These are phyloP conservation scores for Caenorhabditis doughertyi DNA, from an alignment of 2,888 invertebrate species.

Conservation along the genomic window DNA sequence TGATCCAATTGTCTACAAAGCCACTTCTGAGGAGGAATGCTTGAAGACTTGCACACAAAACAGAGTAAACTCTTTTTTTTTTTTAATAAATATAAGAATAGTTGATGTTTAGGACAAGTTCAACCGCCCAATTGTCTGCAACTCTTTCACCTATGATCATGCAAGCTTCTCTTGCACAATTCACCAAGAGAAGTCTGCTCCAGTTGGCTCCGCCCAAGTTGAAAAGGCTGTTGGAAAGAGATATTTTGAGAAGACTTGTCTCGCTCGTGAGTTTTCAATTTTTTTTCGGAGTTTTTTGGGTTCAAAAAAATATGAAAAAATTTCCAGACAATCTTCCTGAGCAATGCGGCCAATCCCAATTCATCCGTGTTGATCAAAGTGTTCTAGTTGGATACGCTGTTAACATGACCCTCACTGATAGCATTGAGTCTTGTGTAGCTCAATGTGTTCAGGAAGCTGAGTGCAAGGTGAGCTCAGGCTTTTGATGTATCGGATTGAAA, in stretches of 20 bases:
- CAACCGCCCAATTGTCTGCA: constrained; percentile 70
- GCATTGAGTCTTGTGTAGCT: constrained; percentile 79
- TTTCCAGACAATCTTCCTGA: constrained; percentile 73
- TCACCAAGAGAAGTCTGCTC: constrained; percentile 72
- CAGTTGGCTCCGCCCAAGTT: constrained; percentile 70
- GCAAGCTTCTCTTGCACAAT: constrained; percentile 74
- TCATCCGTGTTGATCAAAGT: constrained; percentile 80
- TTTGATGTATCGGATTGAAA: background rate
- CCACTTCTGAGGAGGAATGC: constrained; percentile 78
- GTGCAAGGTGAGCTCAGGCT: constrained; percentile 73
- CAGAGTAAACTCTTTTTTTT: too few relatives aligned
- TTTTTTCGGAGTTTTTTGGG: background rate
- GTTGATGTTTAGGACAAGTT: too few relatives aligned
- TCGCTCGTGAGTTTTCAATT: constrained; percentile 69
- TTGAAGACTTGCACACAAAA: constrained; percentile 74
- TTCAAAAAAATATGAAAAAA: too few relatives aligned
- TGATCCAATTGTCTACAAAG: constrained; percentile 71
- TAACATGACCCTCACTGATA: constrained; percentile 73
- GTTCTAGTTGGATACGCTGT: constrained; percentile 80
- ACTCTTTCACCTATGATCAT: constrained; percentile 79
- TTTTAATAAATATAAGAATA: too few relatives aligned
- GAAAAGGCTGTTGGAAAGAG: constrained; percentile 68
- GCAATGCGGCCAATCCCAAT: constrained; percentile 76
- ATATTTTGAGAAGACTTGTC: constrained; percentile 82
- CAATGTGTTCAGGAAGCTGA: constrained; percentile 76